Percentiles rank a stretch among this genome's conserved stretches.
Conservation (phyloP, 2,797 vertebrate genomes). For the Lemur catta region DNA sequence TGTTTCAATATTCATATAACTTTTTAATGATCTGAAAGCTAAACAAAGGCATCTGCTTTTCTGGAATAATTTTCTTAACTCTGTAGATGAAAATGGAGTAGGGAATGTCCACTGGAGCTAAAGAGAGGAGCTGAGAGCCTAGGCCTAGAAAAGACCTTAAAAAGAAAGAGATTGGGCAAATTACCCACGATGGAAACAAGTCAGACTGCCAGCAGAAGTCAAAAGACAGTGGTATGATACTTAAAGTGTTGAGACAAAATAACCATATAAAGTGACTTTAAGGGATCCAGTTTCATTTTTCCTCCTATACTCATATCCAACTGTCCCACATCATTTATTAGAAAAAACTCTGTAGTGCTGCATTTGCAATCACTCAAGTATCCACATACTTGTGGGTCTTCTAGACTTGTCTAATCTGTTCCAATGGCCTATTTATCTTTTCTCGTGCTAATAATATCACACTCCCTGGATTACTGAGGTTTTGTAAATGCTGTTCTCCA, state of each 20-base stretch:
- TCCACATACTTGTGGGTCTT: background rate
- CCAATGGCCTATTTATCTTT: background rate
- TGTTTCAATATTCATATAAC: background rate
- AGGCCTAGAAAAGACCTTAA: background rate
- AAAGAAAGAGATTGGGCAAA: background rate
- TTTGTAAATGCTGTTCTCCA: background rate
- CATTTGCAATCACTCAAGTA: background rate
- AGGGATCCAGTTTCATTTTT: background rate
- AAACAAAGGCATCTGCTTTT: background rate
- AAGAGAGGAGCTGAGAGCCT: background rate
- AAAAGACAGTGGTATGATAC: rapidly evolving
- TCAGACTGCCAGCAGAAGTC: background rate
- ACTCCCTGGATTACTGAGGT: background rate
- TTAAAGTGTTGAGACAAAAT: background rate
- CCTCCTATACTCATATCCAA: background rate
- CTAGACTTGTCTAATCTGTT: background rate
- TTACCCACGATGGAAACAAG: background rate
- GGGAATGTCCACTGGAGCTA: background rate
- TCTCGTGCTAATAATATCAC: background rate
- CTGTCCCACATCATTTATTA: background rate
- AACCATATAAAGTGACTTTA: rapidly evolving
- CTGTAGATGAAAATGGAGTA: background rate
- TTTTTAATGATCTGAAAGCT: background rate
- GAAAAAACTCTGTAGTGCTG: background rate
- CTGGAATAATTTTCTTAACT: background rate